A percentile compares a stretch with the other conserved stretches of the same genome.
Evolutionary conservation across 2,797 vertebrate genomes (phyloP).

Genomic region (Phalanger gymnotis): DNA sequence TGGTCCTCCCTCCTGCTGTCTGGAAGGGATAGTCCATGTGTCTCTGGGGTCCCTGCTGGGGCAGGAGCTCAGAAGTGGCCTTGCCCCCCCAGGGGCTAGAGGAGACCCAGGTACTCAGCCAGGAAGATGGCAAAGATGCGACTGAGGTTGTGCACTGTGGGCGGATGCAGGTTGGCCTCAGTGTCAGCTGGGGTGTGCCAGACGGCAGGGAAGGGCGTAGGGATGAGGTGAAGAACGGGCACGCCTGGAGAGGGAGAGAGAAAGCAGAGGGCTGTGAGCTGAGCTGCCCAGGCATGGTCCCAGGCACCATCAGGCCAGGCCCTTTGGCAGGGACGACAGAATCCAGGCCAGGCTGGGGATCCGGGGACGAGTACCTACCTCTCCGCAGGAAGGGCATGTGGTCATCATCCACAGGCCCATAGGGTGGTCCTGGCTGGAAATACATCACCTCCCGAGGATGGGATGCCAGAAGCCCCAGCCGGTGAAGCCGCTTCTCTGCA

Average conservation of each 20-base stretch:
- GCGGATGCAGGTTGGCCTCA: constrained; percentile 90
- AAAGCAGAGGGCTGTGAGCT: not conserved
- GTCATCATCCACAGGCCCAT: constrained; percentile 91
- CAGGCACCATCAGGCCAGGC: too few relatives aligned
- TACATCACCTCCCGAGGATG: constrained; percentile 89
- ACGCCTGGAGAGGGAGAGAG: constrained; percentile 84
- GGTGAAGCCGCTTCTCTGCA: constrained; percentile 91
- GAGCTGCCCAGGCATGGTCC: too few relatives aligned
- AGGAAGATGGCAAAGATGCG: constrained; percentile 91
- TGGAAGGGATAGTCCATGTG: not conserved
- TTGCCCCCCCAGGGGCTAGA: not conserved
- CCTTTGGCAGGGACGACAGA: not conserved
- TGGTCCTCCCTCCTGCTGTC: not conserved
- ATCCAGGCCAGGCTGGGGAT: not conserved
- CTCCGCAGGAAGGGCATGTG: constrained; percentile 92
- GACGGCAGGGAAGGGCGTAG: constrained; percentile 92
- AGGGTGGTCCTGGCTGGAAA: constrained; percentile 89
- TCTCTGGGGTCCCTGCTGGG: not conserved
- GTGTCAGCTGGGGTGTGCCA: constrained; percentile 93
- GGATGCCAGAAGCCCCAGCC: constrained; percentile 87
- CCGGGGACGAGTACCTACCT: constrained; percentile 81
- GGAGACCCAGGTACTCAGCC: constrained; percentile 90
- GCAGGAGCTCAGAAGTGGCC: constrained; percentile 66
- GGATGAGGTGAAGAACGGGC: constrained; percentile 91
- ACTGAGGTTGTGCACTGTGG: constrained; percentile 91